Conservation (phyloP, 1,140 invertebrate genomes). For the Anastrepha ludens region DNA sequence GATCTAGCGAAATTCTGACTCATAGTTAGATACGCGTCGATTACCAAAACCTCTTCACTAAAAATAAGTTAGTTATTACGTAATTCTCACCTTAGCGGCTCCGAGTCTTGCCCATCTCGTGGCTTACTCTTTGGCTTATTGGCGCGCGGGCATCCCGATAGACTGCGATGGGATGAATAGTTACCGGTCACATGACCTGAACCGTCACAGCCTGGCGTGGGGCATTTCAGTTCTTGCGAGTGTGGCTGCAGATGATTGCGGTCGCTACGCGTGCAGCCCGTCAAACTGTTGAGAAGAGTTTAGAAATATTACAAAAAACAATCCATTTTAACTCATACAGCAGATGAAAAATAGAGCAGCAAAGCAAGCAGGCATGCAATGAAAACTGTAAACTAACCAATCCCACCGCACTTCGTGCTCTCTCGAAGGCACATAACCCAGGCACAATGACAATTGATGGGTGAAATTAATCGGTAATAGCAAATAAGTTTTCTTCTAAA, state of each 20-base stretch:
- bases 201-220: constrained; percentile 91
- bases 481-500: neutral
- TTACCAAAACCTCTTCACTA: neutral
- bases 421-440: neutral
- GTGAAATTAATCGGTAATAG: neutral
- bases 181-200: constrained; percentile 92
- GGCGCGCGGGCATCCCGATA: constrained; percentile 89
- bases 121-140: constrained; percentile 95
- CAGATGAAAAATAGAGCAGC: neutral
- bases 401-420: neutral
- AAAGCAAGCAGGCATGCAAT: constrained; percentile 6
- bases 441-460: neutral
- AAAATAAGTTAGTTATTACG: constrained; percentile 33
- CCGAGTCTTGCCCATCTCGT: constrained; percentile 91
- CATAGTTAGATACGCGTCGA: no score
- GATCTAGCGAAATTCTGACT: no score
- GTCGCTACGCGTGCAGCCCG: constrained; percentile 85
- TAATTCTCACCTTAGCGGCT: constrained; percentile 84
- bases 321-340: neutral
- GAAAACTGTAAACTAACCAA: neutral
- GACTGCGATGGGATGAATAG: constrained; percentile 89
- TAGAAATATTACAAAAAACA: neutral
- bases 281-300: constrained; percentile 77
- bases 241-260: constrained; percentile 84
- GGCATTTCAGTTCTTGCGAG: constrained; percentile 90